These are phyloP conservation scores for Engystomops pustulosus DNA, from an alignment of 2,113 vertebrate genomes.

Conservation along the genomic window DNA sequence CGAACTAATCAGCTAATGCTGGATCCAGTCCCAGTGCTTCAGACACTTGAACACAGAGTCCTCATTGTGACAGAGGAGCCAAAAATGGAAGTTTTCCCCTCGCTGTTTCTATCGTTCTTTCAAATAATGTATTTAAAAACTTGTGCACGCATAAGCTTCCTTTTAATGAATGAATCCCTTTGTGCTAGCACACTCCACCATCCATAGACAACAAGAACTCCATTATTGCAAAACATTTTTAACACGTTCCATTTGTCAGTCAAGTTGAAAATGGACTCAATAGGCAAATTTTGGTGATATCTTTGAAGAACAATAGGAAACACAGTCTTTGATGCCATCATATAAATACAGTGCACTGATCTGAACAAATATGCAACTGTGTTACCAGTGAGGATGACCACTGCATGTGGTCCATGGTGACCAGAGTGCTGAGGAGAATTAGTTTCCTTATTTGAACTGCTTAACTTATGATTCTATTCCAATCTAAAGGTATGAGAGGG, in stretches of 20 bases:
- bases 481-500: no score
- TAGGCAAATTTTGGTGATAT: conserved; percentile 2
- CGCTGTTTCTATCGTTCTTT: conserved; percentile 66
- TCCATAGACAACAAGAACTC: conserved; percentile 77
- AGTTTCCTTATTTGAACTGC: no score
- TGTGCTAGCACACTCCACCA: conserved; percentile 79
- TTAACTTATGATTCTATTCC: no score
- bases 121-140: conserved; percentile 78
- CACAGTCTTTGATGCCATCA: neutral
- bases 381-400: no score
- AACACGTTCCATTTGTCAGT: conserved; percentile 40
- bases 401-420: no score
- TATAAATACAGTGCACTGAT: neutral
- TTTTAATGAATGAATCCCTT: conserved; percentile 82
- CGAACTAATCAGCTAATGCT: conserved; percentile 78
- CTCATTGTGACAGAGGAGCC: conserved; percentile 75
- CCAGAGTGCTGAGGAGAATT: no score
- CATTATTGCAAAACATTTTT: conserved; percentile 67
- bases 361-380: neutral
- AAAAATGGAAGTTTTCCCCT: conserved; percentile 73
- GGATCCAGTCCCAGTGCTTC: conserved; percentile 76
- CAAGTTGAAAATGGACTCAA: neutral
- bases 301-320: neutral
- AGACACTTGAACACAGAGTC: conserved; percentile 79
- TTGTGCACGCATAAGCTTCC: conserved; percentile 81